Conservation (phyloP, 2,113 vertebrate genomes). For the Cottus gobio region DNA sequence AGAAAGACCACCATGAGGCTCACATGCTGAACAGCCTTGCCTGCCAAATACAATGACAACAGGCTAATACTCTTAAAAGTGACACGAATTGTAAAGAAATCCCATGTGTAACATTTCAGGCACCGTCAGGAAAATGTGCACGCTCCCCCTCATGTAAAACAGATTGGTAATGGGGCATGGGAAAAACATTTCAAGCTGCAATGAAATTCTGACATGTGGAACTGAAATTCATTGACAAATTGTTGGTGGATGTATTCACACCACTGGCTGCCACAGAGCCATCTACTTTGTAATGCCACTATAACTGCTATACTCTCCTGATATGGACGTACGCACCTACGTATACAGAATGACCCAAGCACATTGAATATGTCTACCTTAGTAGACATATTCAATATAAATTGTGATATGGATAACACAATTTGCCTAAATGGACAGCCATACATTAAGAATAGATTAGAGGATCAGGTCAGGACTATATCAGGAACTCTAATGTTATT, state of each 20-base stretch:
- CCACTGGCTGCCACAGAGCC: neutral
- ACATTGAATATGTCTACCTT: no score
- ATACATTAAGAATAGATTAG: neutral
- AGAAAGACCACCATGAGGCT: neutral
- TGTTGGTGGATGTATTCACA: conserved; percentile 10
- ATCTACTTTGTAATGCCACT: conserved; percentile 17
- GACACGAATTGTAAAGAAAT: conserved; percentile 24
- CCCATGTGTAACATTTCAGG: conserved; percentile 23
- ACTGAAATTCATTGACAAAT: conserved; percentile 43
- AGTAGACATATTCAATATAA: neutral
- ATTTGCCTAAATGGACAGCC: neutral
- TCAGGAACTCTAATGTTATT: neutral
- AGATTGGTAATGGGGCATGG: conserved; percentile 46
- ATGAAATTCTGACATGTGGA: conserved; percentile 39
- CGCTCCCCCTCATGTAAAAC: conserved; percentile 14
- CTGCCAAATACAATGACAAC: neutral
- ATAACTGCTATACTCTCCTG: neutral
- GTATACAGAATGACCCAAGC: neutral
- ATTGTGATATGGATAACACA: neutral
- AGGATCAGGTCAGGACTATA: neutral
- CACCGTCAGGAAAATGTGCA: conserved; percentile 15
- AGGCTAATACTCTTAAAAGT: neutral
- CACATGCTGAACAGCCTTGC: neutral
- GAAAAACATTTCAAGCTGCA: conserved; percentile 52
- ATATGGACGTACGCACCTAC: neutral